Percentiles rank a stretch among this genome's conserved stretches.
Conservation (phyloP, 2,113 vertebrate genomes). For the Macquaria ambigua region DNA sequence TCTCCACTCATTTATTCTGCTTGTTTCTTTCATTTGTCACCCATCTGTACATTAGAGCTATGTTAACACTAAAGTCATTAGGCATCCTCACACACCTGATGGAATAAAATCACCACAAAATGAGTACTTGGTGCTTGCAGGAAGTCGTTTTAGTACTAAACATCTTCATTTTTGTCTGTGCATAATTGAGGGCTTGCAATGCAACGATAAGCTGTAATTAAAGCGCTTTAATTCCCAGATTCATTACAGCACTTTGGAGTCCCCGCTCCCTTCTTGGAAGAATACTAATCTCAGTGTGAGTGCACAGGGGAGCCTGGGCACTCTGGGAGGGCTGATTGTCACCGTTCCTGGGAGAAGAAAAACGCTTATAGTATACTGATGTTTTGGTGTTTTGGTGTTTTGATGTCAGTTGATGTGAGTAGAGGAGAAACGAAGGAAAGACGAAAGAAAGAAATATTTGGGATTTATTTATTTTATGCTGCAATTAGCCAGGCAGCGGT, state of each 20-base stretch:
- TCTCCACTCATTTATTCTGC: neutral
- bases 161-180: conserved; percentile 69
- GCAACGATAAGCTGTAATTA: conserved; percentile 80
- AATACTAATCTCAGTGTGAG: conserved; percentile 63
- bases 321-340: conserved; percentile 16
- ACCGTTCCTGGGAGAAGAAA: neutral
- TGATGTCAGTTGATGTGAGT: neutral
- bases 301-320: conserved; percentile 22
- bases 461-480: conserved; percentile 24
- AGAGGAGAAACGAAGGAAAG: conserved; percentile 4
- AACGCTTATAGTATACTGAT: neutral
- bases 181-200: conserved; percentile 73
- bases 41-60: neutral
- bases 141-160: conserved; percentile 63
- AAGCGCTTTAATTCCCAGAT: conserved; percentile 73
- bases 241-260: conserved; percentile 71
- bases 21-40: neutral
- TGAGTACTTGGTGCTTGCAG: conserved; percentile 6
- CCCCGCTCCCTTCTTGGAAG: conserved; percentile 46
- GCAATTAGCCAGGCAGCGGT: conserved; percentile 47
- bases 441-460: conserved; percentile 8
- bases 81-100: conserved; percentile 18
- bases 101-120: conserved; percentile 25
- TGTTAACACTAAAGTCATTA: neutral
- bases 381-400: neutral